phyloP scores from a whole-genome alignment of 2,113 vertebrate genomes.

The Laterallus jamaicensis region DNA sequence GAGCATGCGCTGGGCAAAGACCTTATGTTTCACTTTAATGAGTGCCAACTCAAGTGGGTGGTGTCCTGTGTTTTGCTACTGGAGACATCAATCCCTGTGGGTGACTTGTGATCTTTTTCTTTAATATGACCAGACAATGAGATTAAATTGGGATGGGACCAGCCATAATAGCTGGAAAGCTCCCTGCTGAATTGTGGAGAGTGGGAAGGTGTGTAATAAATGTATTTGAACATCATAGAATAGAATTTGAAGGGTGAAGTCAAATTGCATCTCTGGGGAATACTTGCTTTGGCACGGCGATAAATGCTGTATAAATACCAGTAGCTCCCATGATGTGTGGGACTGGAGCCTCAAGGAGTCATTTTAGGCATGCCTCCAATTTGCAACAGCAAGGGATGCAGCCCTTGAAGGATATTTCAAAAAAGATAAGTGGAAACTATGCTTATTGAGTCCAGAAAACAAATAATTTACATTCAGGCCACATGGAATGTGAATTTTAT shows the following conservation, averaged over 20 bases:
- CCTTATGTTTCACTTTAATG: conserved; percentile 5
- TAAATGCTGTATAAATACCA: neutral
- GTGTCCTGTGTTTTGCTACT: neutral
- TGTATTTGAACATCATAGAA: neutral
- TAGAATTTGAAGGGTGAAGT: neutral
- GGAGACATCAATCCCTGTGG: neutral
- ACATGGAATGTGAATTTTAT: neutral
- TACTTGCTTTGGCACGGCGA: neutral
- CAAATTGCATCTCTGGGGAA: neutral
- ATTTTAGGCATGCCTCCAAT: neutral
- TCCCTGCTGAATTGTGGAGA: neutral
- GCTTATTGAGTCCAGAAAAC: neutral
- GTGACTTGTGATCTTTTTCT: neutral
- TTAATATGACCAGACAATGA: neutral
- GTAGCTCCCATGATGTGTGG: neutral
- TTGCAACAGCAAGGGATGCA: neutral
- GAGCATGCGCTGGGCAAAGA: conserved; percentile 4
- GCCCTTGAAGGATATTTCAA: neutral
- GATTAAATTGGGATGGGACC: conserved; percentile 21
- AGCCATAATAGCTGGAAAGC: neutral
- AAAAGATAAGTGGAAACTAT: neutral
- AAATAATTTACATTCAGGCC: conserved; percentile 10
- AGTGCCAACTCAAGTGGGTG: neutral
- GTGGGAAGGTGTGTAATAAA: neutral
- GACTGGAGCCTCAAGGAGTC: neutral